These are phyloP conservation scores for Carcina quercana DNA, from an alignment of 2,888 invertebrate species.

Conservation along the genomic window DNA sequence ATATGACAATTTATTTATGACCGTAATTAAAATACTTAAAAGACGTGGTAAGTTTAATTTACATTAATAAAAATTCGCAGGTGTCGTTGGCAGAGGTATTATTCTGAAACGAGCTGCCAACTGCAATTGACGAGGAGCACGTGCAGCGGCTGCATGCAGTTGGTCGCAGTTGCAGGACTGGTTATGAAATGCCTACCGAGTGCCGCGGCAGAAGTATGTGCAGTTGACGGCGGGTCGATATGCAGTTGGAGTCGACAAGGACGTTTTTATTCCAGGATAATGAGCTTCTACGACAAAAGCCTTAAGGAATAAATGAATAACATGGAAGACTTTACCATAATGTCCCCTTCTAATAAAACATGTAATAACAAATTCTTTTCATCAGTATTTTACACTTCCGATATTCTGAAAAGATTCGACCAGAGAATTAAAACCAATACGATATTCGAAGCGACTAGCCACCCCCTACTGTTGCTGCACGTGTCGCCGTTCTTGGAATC, in stretches of 20 bases:
- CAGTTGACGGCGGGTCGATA: not conserved
- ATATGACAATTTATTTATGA: too few species aligned
- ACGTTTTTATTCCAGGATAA: too few species aligned
- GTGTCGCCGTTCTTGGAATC: not conserved
- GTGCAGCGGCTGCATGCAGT: conserved; percentile 5
- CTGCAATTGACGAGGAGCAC: conserved; percentile 2
- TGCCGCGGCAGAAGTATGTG: not conserved
- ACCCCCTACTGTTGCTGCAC: not conserved
- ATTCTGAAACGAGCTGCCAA: conserved; percentile 2
- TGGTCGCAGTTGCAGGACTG: conserved; percentile 4
- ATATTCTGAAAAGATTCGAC: not conserved
- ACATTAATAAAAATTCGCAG: too few species aligned
- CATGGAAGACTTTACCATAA: too few species aligned
- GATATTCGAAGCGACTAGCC: not conserved
- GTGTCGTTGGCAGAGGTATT: too few species aligned
- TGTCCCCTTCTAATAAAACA: not conserved
- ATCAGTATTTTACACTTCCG: not conserved
- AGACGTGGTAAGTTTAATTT: too few species aligned
- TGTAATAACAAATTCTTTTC: not conserved
- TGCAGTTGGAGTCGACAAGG: not conserved
- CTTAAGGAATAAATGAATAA: too few species aligned
- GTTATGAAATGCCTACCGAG: conserved; percentile 1
- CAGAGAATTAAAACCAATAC: not conserved
- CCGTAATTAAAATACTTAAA: too few species aligned
- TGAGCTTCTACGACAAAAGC: too few species aligned